A percentile compares a stretch with the other conserved stretches of the same genome.
These are phyloP conservation scores for Drepana falcataria DNA, from an alignment of 2,888 invertebrate species.

Conservation along the genomic window DNA sequence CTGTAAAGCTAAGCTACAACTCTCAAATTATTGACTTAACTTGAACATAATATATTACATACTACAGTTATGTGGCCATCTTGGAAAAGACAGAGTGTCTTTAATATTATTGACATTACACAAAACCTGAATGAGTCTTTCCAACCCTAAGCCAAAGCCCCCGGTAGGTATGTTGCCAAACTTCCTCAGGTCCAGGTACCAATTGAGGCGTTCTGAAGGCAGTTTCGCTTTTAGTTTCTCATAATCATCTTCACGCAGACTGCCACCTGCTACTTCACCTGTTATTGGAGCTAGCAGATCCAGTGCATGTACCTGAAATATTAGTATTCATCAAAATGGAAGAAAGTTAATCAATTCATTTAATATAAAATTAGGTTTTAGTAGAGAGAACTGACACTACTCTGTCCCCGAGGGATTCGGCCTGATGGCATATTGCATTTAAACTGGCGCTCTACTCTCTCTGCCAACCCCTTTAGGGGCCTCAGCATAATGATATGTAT, in stretches of 20 bases:
- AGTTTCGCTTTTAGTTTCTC: constrained; percentile 80
- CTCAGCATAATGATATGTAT: too few relatives aligned
- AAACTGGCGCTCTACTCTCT: too few relatives aligned
- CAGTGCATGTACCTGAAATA: constrained; percentile 84
- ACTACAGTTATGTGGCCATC: constrained; percentile 93
- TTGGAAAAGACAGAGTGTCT: constrained; percentile 96
- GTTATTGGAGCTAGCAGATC: constrained; percentile 93
- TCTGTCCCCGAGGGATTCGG: too few relatives aligned
- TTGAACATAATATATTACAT: constrained; percentile 56
- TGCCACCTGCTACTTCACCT: constrained; percentile 97
- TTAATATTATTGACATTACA: constrained; percentile 92
- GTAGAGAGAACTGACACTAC: too few relatives aligned
- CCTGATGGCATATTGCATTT: too few relatives aligned
- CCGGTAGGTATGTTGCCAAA: constrained; percentile 94
- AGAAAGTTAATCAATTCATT: too few relatives aligned
- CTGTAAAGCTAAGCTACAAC: too few relatives aligned
- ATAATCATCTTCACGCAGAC: constrained; percentile 91
- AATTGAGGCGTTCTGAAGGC: constrained; percentile 80
- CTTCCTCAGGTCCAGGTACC: constrained; percentile 94
- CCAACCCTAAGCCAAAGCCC: constrained; percentile 98
- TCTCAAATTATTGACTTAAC: too few relatives aligned
- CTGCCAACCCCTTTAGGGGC: too few relatives aligned
- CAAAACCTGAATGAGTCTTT: constrained; percentile 90
- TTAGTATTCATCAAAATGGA: too few relatives aligned
- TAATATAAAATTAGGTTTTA: too few relatives aligned